Evolutionary conservation across 1,140 invertebrate genomes (phyloP), one percentile per base, ranked within the genome.

Genomic region (Atta texana): DNA sequence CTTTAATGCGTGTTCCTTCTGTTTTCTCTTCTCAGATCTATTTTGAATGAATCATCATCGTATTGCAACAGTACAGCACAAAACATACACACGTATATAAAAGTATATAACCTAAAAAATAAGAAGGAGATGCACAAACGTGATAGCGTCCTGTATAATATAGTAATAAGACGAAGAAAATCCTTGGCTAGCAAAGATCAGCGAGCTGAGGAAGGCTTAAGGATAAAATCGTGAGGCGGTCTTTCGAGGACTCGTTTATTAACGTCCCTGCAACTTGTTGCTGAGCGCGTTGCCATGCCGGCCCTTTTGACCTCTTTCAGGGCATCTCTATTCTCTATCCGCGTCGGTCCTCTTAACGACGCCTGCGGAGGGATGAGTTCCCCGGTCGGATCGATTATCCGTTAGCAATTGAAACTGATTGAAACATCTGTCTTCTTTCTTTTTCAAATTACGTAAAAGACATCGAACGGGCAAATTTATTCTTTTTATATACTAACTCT

Each of bases 181-280:
- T 57, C 12, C 34, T 69, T 8, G 78, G 31, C 77, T 31, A 21
- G 63, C 7, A 6, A 59, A 49, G 78, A 82, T 82, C 53, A 21
- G 34, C 28, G 24, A 51, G 57, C 39, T 75, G 39, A 21, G 55
- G 8, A 74, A 49, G 69, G 39, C 69, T 84, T 84, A 61, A 84
- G 55, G 69, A 14, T 57, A 75, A 21, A 55, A 74, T 55, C 68
- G 68, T 34, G 71, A 87, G 72, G 78, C 77, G 90, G 86, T 87
- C 90, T 87, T 91, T 91, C 88, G 90, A 90, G 87, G 91, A 89
- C 90, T 91, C 90, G 89, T 92, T 91, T 91, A 92, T 91, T 90
- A 91, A 82, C 81, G 90, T 89, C 78, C 63, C 90, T 89, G 91
- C 91, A 92, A 92, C 91, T 91, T 91, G 91, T 92, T 91, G 91